These are phyloP conservation scores for Diarsia rubi DNA, from an alignment of 2,888 invertebrate species.

Conservation along the genomic window DNA sequence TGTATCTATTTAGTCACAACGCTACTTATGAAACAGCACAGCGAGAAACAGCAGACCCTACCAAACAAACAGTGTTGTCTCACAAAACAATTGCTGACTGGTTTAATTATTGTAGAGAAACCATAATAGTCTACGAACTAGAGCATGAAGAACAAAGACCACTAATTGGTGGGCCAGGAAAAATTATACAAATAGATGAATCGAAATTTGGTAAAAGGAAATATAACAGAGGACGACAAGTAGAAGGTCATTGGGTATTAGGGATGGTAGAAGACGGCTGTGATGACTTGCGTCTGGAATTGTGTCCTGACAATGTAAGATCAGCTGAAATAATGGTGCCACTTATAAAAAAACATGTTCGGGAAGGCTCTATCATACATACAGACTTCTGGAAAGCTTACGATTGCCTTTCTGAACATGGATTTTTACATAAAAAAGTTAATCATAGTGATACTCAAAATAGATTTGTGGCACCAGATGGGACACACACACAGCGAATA, in stretches of 20 bases:
- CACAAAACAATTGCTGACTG: no score
- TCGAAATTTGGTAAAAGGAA: constrained; percentile 11
- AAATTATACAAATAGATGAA: constrained; percentile 13
- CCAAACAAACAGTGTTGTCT: no score
- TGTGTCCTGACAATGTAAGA: no score
- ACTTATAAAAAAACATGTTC: constrained; percentile 9
- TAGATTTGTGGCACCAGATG: no score
- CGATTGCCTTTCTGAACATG: constrained; percentile 8
- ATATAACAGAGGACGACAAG: neutral
- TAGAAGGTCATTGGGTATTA: constrained; percentile 8
- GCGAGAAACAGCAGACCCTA: no score
- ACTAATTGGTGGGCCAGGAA: constrained; percentile 12
- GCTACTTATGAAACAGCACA: neutral
- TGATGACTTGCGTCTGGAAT: constrained; percentile 5
- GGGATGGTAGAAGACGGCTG: neutral
- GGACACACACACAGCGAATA: no score
- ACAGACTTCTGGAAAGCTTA: constrained; percentile 6
- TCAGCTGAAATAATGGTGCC: neutral
- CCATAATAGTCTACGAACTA: neutral
- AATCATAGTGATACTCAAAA: no score
- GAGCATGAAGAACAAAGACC: constrained; percentile 6
- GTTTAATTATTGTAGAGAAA: no score
- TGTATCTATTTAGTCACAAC: constrained; percentile 2
- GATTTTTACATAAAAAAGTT: constrained; percentile 5
- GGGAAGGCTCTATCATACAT: neutral